Evolutionary conservation across 2,888 invertebrate genomes (phyloP), one percentile per base, ranked within the genome.

Genomic region (Dendrolimus houi): DNA sequence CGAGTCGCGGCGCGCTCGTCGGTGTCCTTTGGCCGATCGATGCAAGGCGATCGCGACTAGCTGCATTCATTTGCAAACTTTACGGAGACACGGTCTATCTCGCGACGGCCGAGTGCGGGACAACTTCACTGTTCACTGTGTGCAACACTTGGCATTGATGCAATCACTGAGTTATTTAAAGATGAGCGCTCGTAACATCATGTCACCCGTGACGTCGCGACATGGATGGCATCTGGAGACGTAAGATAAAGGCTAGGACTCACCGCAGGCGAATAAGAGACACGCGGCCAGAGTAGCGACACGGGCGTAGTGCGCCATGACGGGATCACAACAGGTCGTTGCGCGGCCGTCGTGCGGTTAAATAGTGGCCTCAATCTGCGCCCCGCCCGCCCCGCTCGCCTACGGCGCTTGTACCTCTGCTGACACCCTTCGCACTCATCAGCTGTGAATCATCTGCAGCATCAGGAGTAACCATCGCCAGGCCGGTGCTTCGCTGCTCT

Each of bases 311-410:
- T 88, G 91, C 91, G 90, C 90, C 91, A 91, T 91, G 90, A 84
- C 90, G 88, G 90, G 88, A 88, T 90, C 91, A 90, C 91, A 91
- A 91, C 91, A 91, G 91, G 91, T 90, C 90, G 89, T 75, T 83
- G 87, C 85, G 89, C 88, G 86, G 83, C 84, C 79, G 85, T 79
- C 79, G 83, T 80, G 83, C 85, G 81, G 81, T 91, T 91, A 89
- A 91, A 91, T 91, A 91, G 81, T 89, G 88, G 87, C 90, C 89
- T 89, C 89, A 89, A 90, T 89, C 85, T 79, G 80, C 83, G 84
- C 87, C 85, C 87, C 89, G 85, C 87, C 77, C 88, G 83, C 86
- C 86, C 85, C 87, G 80, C 87, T 83, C 87, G 87, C 91, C 89
- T 86, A 86, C 89, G 77, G 79, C 84, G 80, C 79, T 79, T 79